These are phyloP conservation scores for Pipistrellus kuhlii DNA, from an alignment of 2,797 vertebrate genomes.

Conservation along the genomic window DNA sequence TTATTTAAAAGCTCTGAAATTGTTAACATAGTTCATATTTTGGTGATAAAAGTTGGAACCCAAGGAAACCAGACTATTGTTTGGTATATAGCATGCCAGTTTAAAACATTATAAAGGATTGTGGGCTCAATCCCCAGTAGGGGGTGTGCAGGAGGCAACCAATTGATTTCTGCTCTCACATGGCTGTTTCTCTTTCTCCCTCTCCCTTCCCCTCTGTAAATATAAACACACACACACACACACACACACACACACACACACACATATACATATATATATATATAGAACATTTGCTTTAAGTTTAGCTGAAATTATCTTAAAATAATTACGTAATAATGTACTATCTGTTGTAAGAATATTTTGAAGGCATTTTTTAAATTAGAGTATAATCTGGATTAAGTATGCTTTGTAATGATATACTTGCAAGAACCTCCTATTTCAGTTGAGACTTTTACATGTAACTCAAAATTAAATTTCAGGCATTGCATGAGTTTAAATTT, in stretches of 20 bases:
- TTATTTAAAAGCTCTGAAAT: neutral
- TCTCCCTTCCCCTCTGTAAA: neutral
- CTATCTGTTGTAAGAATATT: neutral
- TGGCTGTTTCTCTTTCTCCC: neutral
- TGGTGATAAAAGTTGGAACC: neutral
- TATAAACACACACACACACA: too few relatives aligned
- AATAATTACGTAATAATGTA: neutral
- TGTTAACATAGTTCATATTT: neutral
- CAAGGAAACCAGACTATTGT: neutral
- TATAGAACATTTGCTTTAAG: neutral
- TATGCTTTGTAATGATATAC: neutral
- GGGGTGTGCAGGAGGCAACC: neutral
- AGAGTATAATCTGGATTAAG: neutral
- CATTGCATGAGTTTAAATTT: neutral
- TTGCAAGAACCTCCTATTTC: neutral
- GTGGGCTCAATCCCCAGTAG: neutral
- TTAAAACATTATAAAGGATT: neutral
- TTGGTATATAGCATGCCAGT: too few relatives aligned
- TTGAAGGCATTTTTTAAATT: neutral
- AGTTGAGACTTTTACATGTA: neutral
- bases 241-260: too few relatives aligned
- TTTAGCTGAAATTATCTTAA: neutral
- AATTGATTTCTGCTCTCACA: neutral
- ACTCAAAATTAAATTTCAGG: conserved; percentile 23
- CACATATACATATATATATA: too few relatives aligned